phyloP scores from a whole-genome alignment of 2,888 invertebrate genomes.

The Laothoe populi region DNA sequence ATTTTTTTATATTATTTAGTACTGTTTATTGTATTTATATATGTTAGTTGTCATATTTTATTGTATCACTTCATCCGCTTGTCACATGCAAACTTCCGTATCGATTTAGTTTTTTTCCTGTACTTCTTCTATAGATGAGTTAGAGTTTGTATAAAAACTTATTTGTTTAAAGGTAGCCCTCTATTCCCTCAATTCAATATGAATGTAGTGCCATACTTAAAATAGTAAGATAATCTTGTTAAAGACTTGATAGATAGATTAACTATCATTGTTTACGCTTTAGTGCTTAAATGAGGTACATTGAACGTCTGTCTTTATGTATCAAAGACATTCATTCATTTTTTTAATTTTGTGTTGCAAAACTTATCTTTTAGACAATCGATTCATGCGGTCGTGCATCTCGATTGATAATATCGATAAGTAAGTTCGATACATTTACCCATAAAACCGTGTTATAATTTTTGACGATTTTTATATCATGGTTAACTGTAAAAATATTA shows the following conservation, averaged over 20 bases:
- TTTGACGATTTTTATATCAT: no score
- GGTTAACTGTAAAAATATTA: no score
- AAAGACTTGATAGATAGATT: no score
- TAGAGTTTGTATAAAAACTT: background rate
- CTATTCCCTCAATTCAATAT: no score
- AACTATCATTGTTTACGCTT: no score
- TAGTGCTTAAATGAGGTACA: no score
- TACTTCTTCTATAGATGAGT: background rate
- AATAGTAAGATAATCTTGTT: no score
- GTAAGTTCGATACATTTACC: background rate
- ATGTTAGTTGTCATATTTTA: background rate
- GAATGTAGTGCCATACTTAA: no score
- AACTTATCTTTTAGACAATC: background rate
- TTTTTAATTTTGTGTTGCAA: background rate
- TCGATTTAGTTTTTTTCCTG: no score
- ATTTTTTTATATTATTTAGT: constrained; percentile 26
- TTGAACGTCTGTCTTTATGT: background rate
- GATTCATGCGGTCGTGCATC: background rate
- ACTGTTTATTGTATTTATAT: constrained; percentile 33
- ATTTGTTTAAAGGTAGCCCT: no score
- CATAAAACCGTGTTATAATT: background rate
- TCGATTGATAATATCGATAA: background rate
- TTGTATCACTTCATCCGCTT: constrained; percentile 1
- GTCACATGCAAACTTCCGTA: background rate
- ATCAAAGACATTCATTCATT: background rate